Base-by-base conservation (phyloP, 1,140 invertebrate species). In the Charaxes varanes region DNA sequence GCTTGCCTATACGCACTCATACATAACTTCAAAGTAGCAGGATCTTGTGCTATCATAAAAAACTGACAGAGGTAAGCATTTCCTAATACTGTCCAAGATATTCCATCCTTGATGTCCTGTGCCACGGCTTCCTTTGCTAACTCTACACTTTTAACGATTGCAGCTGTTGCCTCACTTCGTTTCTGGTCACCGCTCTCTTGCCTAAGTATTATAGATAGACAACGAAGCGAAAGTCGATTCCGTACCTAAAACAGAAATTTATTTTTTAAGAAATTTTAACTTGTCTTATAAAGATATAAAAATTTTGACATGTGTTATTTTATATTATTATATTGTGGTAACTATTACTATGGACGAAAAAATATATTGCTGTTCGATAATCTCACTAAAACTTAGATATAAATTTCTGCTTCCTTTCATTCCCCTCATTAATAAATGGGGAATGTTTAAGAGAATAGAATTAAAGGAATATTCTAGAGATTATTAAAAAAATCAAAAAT, bases 51-150 rank as follows among this genome's bases (percentile, higher is more conserved):
- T 27, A 90, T 82, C 28, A 87, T 88, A 76, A 96, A 96, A 79
- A 93, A 96, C 27, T 90, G 88, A 30, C 92, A 92, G 22, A 97
- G 82, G 68, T 95, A 93, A 1, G 94, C 92, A 87, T 96, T 96
- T 10, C 93, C 95, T 24, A 96, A 82, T 49, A 95, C 89, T 41
- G 89, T 86, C 95, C 95, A 97, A 0, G 94, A 96, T 7, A 88
- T 85, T 7, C 94, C 94, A 86, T 97, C 94, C 32, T 89, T 88
- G 8, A 91, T 87, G 67, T 96, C 93, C 7, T 94, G 65, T 41
- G 91, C 86, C 1, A 97, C 89, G 7, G 94, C 93, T 62, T 95
- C 92, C 73, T 94, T 94, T 0, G 94, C 94, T 58, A 92, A 87
- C 30, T 90, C 88, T 2, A 96, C 87, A 53, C 94, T 90, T 62